These are phyloP conservation scores for Ectemnius continuus DNA, from an alignment of 2,888 invertebrate species.

Conservation along the genomic window DNA sequence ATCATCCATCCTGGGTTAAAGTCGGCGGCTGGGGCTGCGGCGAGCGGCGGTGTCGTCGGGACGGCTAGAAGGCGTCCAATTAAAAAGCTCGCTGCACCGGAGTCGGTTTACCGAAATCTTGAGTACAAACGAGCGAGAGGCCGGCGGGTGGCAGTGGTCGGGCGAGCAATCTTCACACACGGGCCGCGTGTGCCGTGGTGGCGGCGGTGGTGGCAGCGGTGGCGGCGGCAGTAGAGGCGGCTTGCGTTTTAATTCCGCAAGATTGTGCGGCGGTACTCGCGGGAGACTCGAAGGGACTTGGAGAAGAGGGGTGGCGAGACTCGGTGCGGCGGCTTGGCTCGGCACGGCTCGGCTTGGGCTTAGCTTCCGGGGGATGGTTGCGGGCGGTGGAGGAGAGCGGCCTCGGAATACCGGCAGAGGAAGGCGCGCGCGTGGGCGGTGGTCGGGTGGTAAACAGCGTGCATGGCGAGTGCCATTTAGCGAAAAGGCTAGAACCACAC, in stretches of 20 bases:
- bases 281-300: conserved; percentile 16
- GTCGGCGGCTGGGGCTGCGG: neutral
- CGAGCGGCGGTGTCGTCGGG: neutral
- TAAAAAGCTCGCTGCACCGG: conserved; percentile 40
- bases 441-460: conserved; percentile 52
- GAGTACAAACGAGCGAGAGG: conserved; percentile 57
- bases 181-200: conserved; percentile 52
- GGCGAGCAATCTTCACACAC: conserved; percentile 66
- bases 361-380: neutral
- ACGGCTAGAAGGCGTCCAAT: conserved; percentile 55
- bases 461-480: conserved; percentile 66
- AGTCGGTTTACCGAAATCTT: conserved; percentile 64
- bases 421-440: conserved; percentile 49
- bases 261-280: conserved; percentile 59
- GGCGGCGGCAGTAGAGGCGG: conserved; percentile 25
- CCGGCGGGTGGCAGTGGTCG: conserved; percentile 18
- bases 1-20: neutral
- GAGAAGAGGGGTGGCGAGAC: conserved; percentile 11
- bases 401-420: conserved; percentile 31
- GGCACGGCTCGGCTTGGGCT: too few species aligned
- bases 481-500: conserved; percentile 59
- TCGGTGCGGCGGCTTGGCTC: neutral
- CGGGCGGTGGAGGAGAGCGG: conserved; percentile 17
- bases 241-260: conserved; percentile 72
- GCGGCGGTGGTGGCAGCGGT: conserved; percentile 19